Evolutionary conservation across 2,797 vertebrate genomes (phyloP).

Genomic region (Syncerus caffer): DNA sequence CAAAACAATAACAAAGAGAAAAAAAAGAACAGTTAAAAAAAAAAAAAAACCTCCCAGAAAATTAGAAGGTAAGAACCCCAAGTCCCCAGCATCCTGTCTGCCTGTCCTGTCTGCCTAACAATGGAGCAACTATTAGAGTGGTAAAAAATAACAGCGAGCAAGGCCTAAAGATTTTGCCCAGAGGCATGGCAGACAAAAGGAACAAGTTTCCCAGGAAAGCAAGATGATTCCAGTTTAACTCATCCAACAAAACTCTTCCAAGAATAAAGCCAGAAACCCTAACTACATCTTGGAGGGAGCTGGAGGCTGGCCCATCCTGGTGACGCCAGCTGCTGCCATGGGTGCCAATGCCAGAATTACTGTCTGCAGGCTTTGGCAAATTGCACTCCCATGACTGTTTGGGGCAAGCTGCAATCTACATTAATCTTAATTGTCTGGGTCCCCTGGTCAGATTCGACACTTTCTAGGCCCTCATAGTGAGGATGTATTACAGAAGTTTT

Average conservation of each 20-base stretch:
- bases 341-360: neutral
- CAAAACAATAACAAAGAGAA: neutral
- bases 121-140: constrained; percentile 68
- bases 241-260: constrained; percentile 13
- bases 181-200: constrained; percentile 39
- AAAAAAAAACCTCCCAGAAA: constrained; percentile 63
- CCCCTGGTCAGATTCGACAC: neutral
- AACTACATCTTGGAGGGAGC: neutral
- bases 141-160: constrained; percentile 65
- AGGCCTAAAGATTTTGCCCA: constrained; percentile 47
- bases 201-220: constrained; percentile 39
- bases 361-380: neutral
- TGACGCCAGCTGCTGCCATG: neutral
- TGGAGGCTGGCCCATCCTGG: neutral
- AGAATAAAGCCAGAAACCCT: constrained; percentile 21
- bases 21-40: constrained; percentile 30
- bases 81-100: constrained; percentile 53
- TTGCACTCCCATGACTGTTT: neutral
- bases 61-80: constrained; percentile 59
- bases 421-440: neutral
- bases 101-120: neutral
- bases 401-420: neutral
- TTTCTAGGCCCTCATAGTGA: neutral
- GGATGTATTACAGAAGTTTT: neutral
- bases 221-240: constrained; percentile 12